Evolutionary conservation across 2,888 invertebrate genomes (phyloP), one percentile per base, ranked within the genome.

Genomic region (Nemotelus nigrinus): DNA sequence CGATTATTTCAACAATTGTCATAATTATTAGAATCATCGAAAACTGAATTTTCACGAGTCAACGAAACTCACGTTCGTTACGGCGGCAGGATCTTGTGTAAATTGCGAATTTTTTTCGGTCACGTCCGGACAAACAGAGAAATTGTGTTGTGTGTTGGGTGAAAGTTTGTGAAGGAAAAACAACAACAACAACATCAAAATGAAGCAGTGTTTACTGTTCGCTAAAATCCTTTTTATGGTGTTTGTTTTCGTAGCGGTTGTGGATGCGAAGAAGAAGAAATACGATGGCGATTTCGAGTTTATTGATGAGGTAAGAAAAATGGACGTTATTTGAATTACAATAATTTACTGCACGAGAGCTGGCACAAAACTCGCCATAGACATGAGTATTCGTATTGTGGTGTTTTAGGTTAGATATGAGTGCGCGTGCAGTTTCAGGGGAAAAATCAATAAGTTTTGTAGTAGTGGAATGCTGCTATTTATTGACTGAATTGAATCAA

Each of bases 201-300:
- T 68, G 68, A 77, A 68, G 87, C 85, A 85, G 83, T 85, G 84
- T 83, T 84, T 84, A 81, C 81, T 85, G 83, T 83, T 86, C 81
- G 82, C 85, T 82, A 82, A 84, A 84, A 84, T 83, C 82, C 81
- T 84, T 82, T 85, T 84, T 83, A 83, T 86, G 82, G 83, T 85
- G 84, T 84, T 86, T 85, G 85, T 86, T 85, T 85, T 85, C 84
- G 85, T 84, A 82, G 53, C 60, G 80, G 83, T 83, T 80, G 83
- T 82, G 74, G 84, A 84, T 79, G 87, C 85, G 79, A 90, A 91
- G 86, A 92, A 92, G 88, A 89, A 91, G 86, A 93, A 93, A 88
- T 92, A 92, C 85, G 92, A 93, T 85, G 93, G 92, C 79, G 93
- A 93, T 86, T 93, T 93, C 85, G 93, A 93, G 86, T 93, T 93